Evolutionary conservation across 2,113 vertebrate genomes (phyloP), one percentile per base, ranked within the genome.

Genomic region (Saccopteryx leptura): DNA sequence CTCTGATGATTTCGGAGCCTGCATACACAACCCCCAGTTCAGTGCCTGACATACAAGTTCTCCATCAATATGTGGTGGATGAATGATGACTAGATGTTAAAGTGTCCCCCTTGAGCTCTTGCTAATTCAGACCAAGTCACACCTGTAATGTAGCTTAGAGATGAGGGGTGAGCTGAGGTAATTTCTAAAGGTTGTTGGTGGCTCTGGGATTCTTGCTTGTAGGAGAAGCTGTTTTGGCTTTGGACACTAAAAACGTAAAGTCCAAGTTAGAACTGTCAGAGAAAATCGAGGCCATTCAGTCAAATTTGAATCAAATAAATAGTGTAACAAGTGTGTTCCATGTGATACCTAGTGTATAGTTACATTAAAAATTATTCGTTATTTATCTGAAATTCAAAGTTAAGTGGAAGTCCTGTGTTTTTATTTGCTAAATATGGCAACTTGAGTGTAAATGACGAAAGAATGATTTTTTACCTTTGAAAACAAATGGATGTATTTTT

Each of bases 11-110:
- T 23, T 84, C 58, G 2, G 23, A 31, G 24, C 31, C 31, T 2
- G n/a, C 21, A 50, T 14, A 7, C 24, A 26, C 11, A 9, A 3
- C 3, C 1, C n/a, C 21, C 39, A 23, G 24, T 17, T 17, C n/a
- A 0, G 2, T 13, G 14, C 4, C 14, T 3, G 24, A 5, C 13
- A 12, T 4, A 15, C 2, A 15, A 7, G 3, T 66, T 48, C 71
- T 91, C 19, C 9, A 7, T 24, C 31, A 2, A 7, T 4, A 26
- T 5, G 48, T 4, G 4, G 2, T 8, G 31, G 12, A 1, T 13
- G n/a, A 52, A 12, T 11, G n/a, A 23, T 2, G 13, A 24, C 4
- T 15, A 18, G 10, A 15, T 7, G 28, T 5, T 4, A 18, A 33
- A 2, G 2, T 1, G 52, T 6, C 24, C 66, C n/a, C 50, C 11